phyloP scores from a whole-genome alignment of 2,888 invertebrate species.

The Nemotelus pantherinus region DNA sequence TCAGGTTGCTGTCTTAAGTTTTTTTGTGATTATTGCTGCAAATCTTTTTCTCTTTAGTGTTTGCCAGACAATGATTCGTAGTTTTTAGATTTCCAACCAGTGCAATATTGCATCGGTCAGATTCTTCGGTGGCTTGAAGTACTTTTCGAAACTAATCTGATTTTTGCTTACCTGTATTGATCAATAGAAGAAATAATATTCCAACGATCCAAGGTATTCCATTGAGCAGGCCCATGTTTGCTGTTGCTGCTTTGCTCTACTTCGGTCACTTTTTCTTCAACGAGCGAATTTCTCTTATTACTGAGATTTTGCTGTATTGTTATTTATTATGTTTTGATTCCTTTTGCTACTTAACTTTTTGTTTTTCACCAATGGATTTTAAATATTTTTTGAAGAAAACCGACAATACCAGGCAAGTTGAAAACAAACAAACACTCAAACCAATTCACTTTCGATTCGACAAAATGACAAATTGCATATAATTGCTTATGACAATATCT shows the following conservation, averaged over 20 bases:
- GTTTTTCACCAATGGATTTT: slow-evolving; percentile 29
- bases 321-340: slow-evolving; percentile 15
- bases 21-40: background rate
- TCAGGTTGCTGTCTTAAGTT: background rate
- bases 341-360: slow-evolving; percentile 11
- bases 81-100: background rate
- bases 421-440: slow-evolving; percentile 24
- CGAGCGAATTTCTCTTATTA: slow-evolving; percentile 40
- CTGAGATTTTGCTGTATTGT: slow-evolving; percentile 28
- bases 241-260: slow-evolving; percentile 47
- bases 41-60: background rate
- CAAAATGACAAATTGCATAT: background rate
- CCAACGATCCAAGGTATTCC: slow-evolving; percentile 58
- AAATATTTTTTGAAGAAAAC: background rate
- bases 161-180: slow-evolving; percentile 60
- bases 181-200: slow-evolving; percentile 58
- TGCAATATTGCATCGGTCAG: background rate
- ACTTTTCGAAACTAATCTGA: background rate
- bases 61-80: background rate
- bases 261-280: slow-evolving; percentile 47
- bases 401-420: background rate
- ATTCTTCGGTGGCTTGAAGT: background rate
- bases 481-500: background rate
- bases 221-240: slow-evolving; percentile 37
- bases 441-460: slow-evolving; percentile 34